Base-by-base conservation (phyloP, 2,113 vertebrate genomes). In the Marcusenius ussheri region DNA sequence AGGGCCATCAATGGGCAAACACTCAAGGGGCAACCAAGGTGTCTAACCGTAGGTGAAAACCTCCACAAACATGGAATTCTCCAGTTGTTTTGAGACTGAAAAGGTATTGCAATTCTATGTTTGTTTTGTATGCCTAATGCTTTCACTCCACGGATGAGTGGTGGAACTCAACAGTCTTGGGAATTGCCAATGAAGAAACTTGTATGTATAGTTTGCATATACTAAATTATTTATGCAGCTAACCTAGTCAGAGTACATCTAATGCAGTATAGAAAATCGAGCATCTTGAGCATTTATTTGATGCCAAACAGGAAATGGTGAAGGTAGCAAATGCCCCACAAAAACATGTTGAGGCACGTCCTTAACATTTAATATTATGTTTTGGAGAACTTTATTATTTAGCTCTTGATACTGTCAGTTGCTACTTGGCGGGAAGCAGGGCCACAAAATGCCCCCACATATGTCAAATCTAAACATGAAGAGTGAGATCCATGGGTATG, bases 31-130 rank as follows among this genome's bases (percentile, higher is more conserved):
- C 35, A 42, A 80, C 74, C 13, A 80, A 80, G 6, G 5, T 39
- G 74, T 42, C 5, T 42, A 80, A 80, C 35, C 0, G 0, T 80
- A 19, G 74, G 13, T 42, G 74, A 80, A 80, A 80, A 80, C 13
- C 35, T 80, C 31, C 31, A 3, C 35, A 80, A 42, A 42, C 15
- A 42, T 80, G 74, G 74, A 35, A 80, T 42, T 80, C 17, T 42
- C 31, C 35, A 19, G 35, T 39, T 50, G 58, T 89, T 9, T 53
- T 58, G 91, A 91, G 83, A 45, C 45, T 13, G 83, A 84, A 84
- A 47, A 24, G 42, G 39, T 10, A 47, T 84, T 46, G 35, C 39
- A 80, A 80, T 84, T 5, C 21, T 83, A 17, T 47, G 45, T 45
- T 84, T 47, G 24, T 47, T 45, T 84, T 46, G 83, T 46, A 24